Conservation (phyloP, 2,797 vertebrate genomes). For the Pitangus sulphuratus region DNA sequence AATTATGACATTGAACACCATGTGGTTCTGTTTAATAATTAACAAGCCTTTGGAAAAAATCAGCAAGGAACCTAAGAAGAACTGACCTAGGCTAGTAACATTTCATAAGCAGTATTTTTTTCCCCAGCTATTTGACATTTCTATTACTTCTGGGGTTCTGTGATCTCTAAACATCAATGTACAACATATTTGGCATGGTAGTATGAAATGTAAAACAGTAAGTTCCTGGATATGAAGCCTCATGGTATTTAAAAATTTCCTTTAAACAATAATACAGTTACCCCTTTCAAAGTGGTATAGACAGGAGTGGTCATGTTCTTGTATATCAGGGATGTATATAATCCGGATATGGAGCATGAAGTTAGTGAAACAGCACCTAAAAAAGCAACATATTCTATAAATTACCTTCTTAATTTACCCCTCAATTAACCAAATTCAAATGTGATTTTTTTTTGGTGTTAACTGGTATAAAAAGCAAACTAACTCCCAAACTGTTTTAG, state of each 20-base stretch:
- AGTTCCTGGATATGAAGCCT: constrained; percentile 11
- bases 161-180: neutral
- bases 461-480: neutral
- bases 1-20: neutral
- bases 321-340: constrained; percentile 94
- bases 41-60: constrained; percentile 2
- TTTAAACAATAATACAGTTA: constrained; percentile 70
- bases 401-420: neutral
- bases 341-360: constrained; percentile 85
- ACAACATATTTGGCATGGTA: neutral
- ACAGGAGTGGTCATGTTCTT: constrained; percentile 91
- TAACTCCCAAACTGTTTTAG: neutral
- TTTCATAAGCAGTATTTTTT: constrained; percentile 11
- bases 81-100: neutral
- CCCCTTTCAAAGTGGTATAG: constrained; percentile 94
- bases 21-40: constrained; percentile 40
- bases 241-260: neutral
- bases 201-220: neutral
- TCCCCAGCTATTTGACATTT: constrained; percentile 4
- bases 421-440: neutral
- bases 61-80: neutral
- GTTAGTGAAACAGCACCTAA: constrained; percentile 81
- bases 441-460: neutral
- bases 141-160: constrained; percentile 23
- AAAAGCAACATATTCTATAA: constrained; percentile 44